Evolutionary conservation across 2,797 vertebrate species (phyloP).

Genomic region (Tympanoctomys barrerae): DNA sequence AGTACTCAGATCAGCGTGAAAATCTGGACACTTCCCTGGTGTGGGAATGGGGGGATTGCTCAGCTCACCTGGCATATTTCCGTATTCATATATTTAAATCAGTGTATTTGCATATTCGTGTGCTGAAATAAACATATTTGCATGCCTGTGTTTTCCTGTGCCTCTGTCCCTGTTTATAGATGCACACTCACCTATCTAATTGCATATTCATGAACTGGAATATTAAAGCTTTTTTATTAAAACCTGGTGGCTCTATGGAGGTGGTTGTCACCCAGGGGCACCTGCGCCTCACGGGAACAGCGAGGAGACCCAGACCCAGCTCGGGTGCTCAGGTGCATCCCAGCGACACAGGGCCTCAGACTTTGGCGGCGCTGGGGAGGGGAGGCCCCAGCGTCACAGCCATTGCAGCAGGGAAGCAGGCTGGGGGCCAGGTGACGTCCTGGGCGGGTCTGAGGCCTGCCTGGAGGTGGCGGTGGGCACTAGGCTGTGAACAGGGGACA

Average conservation of each 20-base stretch:
- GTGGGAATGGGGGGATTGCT: not conserved
- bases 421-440: not conserved
- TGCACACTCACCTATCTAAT: not conserved
- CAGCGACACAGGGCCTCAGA: not conserved
- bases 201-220: not conserved
- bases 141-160: no score
- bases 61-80: not conserved
- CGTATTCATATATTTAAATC: not conserved
- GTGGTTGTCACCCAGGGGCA: not conserved
- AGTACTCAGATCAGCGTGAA: not conserved
- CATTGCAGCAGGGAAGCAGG: fast-evolving
- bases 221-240: not conserved
- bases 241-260: not conserved
- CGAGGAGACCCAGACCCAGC: not conserved
- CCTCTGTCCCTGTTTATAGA: not conserved
- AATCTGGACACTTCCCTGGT: not conserved
- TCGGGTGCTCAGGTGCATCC: not conserved
- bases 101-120: not conserved
- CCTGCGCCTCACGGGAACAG: not conserved
- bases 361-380: no score
- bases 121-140: not conserved
- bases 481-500: no score
- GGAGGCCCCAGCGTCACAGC: no score
- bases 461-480: no score
- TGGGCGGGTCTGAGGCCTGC: no score